Evolutionary conservation across 2,797 vertebrate genomes (phyloP).

Genomic region (Chaetophractus vellerosus): DNA sequence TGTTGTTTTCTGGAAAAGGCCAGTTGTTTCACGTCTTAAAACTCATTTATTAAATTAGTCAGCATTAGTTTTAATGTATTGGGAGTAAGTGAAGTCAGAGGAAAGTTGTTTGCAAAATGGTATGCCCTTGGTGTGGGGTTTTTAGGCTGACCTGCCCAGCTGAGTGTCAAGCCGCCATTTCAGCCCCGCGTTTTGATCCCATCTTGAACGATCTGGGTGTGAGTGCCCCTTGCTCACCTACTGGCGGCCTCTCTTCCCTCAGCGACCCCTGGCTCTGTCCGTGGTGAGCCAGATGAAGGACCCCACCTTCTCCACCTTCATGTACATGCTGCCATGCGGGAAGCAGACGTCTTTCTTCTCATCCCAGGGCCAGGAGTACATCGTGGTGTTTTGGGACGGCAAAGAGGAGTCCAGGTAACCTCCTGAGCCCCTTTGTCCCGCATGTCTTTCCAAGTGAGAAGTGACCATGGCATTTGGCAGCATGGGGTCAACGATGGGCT

Average conservation of each 20-base stretch:
- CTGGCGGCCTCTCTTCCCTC: slow-evolving; percentile 5
- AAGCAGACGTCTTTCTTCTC: slow-evolving; percentile 95
- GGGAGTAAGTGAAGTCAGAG: not conserved
- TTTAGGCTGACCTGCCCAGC: not conserved
- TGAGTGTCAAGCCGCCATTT: not conserved
- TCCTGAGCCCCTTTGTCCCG: accelerated
- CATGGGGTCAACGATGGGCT: no score
- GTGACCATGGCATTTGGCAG: accelerated
- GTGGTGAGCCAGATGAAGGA: slow-evolving; percentile 96
- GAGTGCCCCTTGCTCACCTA: not conserved
- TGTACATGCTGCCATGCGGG: slow-evolving; percentile 94
- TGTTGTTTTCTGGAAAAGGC: not conserved
- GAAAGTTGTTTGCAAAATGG: not conserved
- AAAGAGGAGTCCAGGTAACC: slow-evolving; percentile 93
- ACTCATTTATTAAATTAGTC: not conserved
- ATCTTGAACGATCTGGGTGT: not conserved
- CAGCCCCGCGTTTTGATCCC: not conserved
- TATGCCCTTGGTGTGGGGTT: not conserved
- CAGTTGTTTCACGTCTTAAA: not conserved
- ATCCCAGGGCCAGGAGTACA: slow-evolving; percentile 93
- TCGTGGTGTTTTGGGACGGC: slow-evolving; percentile 96
- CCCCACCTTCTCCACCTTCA: slow-evolving; percentile 95
- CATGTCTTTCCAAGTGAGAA: not conserved
- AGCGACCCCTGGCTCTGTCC: slow-evolving; percentile 94
- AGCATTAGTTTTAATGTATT: not conserved